These are phyloP conservation scores for Myodes glareolus DNA, from an alignment of 2,113 vertebrate genomes.

Conservation along the genomic window DNA sequence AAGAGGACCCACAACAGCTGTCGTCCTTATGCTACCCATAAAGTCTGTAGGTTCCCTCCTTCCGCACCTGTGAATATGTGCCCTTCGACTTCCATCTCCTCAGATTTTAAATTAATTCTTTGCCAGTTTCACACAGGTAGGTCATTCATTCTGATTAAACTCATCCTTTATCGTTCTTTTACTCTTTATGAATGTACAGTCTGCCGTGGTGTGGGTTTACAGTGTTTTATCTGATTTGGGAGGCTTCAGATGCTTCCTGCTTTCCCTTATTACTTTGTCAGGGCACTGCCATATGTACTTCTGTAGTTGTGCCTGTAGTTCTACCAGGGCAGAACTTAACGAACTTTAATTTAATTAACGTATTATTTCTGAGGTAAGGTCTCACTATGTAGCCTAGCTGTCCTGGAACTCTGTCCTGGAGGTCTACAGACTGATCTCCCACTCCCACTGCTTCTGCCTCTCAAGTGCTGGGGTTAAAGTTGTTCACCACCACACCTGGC, in stretches of 20 bases:
- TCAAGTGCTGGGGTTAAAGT: neutral
- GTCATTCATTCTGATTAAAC: neutral
- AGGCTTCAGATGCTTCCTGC: constrained; percentile 8
- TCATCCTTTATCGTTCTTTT: neutral
- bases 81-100: neutral
- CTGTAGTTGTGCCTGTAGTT: neutral
- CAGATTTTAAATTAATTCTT: neutral
- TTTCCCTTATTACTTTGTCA: constrained; percentile 7
- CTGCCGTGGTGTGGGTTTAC: neutral
- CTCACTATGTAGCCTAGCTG: neutral
- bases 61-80: neutral
- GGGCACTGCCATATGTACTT: neutral
- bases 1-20: neutral
- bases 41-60: neutral
- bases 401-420: neutral
- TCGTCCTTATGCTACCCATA: neutral
- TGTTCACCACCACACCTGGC: neutral
- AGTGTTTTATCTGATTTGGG: constrained; percentile 13
- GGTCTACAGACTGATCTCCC: neutral
- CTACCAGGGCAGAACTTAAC: neutral
- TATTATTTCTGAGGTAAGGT: neutral
- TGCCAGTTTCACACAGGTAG: neutral
- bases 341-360: neutral
- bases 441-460: neutral
- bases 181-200: constrained; percentile 25